Conservation (phyloP, 2,888 invertebrate species). For the Incurvaria masculella region DNA sequence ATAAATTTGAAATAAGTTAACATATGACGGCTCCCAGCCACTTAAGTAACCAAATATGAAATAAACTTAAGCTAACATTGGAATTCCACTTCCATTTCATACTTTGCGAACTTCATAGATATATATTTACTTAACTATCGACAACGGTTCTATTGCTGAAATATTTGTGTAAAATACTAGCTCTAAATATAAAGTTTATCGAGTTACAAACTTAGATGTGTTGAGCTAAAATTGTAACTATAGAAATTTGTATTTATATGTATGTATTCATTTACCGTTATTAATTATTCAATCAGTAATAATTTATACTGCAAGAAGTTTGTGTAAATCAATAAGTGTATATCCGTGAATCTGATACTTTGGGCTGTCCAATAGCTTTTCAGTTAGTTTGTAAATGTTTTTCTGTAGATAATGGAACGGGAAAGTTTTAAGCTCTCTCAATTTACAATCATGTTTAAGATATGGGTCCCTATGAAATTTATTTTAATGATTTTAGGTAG, state of each 20-base stretch:
- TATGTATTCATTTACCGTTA: too few relatives aligned
- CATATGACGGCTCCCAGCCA: background rate
- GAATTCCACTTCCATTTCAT: background rate
- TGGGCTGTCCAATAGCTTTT: too few relatives aligned
- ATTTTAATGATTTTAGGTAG: too few relatives aligned
- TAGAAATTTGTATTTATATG: background rate
- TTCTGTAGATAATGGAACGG: too few relatives aligned
- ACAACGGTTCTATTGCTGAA: background rate
- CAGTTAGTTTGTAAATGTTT: too few relatives aligned
- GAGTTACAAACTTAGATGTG: background rate
- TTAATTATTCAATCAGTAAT: too few relatives aligned
- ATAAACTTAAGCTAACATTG: background rate
- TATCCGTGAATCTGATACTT: too few relatives aligned
- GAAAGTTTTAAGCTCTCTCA: too few relatives aligned
- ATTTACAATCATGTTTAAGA: too few relatives aligned
- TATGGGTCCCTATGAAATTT: too few relatives aligned
- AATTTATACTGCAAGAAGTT: too few relatives aligned
- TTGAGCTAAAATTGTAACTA: background rate
- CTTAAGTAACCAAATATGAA: background rate
- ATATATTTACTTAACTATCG: background rate
- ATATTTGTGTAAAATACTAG: background rate
- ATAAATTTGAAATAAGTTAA: conserved; percentile 30
- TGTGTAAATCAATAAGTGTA: too few relatives aligned
- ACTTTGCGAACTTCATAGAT: background rate
- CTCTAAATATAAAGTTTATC: background rate